Percentiles rank a stretch among this genome's conserved stretches.
phyloP scores from a whole-genome alignment of 2,888 invertebrate species.

The Hybos culiciformis region DNA sequence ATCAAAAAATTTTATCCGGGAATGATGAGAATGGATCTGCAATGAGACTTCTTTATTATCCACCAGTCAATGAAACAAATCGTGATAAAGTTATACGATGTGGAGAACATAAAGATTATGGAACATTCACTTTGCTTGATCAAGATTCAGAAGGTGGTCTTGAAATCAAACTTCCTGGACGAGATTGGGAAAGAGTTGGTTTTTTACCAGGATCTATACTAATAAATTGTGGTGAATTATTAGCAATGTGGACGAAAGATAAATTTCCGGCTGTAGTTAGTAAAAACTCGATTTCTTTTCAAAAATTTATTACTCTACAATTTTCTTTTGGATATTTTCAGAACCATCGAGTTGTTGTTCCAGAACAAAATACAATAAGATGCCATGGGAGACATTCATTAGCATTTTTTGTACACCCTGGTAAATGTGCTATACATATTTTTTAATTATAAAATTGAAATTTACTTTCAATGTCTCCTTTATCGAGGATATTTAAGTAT shows the following conservation, averaged over 20 bases:
- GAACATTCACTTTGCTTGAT: constrained; percentile 59
- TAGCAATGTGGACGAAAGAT: constrained; percentile 61
- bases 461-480: too few relatives aligned
- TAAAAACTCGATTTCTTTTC: too few relatives aligned
- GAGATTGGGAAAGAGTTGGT: constrained; percentile 58
- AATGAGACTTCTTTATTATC: constrained; percentile 58
- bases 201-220: constrained; percentile 63
- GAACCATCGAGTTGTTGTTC: constrained; percentile 61
- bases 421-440: too few relatives aligned
- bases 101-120: constrained; percentile 60
- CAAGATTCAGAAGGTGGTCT: constrained; percentile 65
- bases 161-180: constrained; percentile 44
- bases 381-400: constrained; percentile 58
- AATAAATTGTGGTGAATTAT: constrained; percentile 59
- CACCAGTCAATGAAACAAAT: constrained; percentile 49
- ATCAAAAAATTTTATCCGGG: constrained; percentile 49
- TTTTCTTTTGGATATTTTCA: constrained; percentile 22
- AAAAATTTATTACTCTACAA: not conserved
- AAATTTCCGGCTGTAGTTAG: constrained; percentile 48
- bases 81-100: constrained; percentile 42
- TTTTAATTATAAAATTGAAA: too few relatives aligned
- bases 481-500: too few relatives aligned
- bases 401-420: constrained; percentile 65
- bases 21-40: constrained; percentile 49
- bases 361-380: constrained; percentile 46